These are phyloP conservation scores for Pocota personata DNA, from an alignment of 2,888 invertebrate species.

Conservation along the genomic window DNA sequence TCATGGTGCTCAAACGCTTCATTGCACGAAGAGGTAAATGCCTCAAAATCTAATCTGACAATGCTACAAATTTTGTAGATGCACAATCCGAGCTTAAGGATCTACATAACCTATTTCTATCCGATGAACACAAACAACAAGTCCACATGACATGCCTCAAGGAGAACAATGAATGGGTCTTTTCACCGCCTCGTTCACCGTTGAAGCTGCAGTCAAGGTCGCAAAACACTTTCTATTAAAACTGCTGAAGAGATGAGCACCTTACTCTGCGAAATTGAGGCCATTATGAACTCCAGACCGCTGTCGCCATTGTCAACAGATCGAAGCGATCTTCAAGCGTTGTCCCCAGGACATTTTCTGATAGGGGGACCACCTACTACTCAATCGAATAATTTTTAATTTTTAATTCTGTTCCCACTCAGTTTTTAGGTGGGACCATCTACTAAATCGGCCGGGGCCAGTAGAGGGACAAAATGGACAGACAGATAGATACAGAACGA, in stretches of 20 bases:
- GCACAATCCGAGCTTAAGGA: neutral
- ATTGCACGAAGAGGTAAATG: neutral
- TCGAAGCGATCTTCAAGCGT: neutral
- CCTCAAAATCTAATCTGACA: conserved; percentile 3
- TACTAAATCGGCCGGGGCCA: no score
- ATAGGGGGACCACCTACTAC: neutral
- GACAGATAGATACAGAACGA: no score
- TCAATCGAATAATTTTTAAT: no score
- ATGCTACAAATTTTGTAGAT: no score
- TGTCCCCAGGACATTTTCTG: neutral
- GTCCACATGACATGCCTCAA: neutral
- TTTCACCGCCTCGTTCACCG: no score
- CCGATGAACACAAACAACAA: neutral
- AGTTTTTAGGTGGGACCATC: no score
- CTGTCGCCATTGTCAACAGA: neutral
- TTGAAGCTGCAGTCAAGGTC: no score
- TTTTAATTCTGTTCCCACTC: no score
- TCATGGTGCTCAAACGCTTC: neutral
- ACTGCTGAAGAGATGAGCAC: no score
- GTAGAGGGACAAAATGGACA: no score
- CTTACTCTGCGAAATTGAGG: neutral
- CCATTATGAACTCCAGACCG: neutral
- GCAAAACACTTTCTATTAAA: no score
- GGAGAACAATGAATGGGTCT: no score
- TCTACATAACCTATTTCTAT: neutral